These are phyloP conservation scores for Rhinella marina DNA, from an alignment of 2,797 vertebrate species.

Conservation along the genomic window DNA sequence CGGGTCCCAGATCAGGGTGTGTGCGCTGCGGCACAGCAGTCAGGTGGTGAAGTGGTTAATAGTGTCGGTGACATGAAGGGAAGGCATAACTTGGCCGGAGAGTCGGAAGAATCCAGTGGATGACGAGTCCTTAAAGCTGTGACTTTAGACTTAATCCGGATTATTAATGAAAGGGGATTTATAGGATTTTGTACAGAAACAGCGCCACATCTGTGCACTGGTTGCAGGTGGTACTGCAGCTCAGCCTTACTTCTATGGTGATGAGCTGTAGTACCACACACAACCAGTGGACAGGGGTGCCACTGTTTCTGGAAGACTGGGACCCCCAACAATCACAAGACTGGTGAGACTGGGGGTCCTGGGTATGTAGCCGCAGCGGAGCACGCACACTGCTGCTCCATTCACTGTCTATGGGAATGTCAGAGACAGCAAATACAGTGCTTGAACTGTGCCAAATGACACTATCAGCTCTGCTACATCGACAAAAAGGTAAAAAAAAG, in stretches of 20 bases:
- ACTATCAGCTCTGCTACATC: no score
- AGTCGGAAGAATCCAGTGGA: slow-evolving; percentile 1
- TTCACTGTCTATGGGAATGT: no score
- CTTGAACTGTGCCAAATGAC: no score
- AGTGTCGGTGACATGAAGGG: neutral
- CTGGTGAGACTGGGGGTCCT: no score
- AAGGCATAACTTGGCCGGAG: slow-evolving; percentile 50
- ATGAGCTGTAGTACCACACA: neutral
- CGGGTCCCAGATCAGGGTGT: neutral
- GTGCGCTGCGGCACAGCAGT: neutral
- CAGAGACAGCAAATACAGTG: no score
- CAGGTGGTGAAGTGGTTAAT: slow-evolving; percentile 35
- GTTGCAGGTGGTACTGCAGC: neutral
- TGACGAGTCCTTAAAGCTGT: neutral
- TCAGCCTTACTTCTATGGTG: neutral
- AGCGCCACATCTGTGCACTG: neutral
- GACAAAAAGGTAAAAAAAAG: no score
- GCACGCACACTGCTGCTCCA: no score
- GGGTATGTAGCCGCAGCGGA: no score
- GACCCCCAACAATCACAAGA: no score
- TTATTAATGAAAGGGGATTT: no score
- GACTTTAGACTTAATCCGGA: neutral
- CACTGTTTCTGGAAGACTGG: neutral
- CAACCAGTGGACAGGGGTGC: neutral
- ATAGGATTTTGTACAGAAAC: neutral